These are phyloP conservation scores for Dendrophyllia cribrosa DNA, from an alignment of 64 coral and sea anemone genomes.

Conservation along the genomic window DNA sequence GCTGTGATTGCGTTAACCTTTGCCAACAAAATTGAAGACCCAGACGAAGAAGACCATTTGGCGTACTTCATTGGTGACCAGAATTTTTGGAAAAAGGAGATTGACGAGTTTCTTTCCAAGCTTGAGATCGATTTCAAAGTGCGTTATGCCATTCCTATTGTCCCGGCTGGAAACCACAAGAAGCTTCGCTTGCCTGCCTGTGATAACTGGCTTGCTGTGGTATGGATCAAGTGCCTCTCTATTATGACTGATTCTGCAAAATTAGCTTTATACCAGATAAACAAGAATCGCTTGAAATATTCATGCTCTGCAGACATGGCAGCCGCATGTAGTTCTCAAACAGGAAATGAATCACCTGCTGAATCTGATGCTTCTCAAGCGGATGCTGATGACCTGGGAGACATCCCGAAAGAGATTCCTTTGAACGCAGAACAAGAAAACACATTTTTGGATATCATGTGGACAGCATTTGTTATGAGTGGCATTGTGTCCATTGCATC, in stretches of 20 bases:
- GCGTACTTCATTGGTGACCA: not conserved
- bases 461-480: not conserved
- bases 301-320: not conserved
- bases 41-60: constrained; percentile 7
- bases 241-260: not conserved
- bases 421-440: not conserved
- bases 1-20: constrained; percentile 38
- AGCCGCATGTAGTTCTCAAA: no score
- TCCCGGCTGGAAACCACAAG: not conserved
- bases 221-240: not conserved
- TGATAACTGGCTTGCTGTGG: constrained; percentile 15
- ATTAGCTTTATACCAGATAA: not conserved
- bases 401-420: no score
- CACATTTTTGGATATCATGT: not conserved
- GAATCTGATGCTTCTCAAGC: no score
- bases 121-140: not conserved
- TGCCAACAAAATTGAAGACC: constrained; percentile 49
- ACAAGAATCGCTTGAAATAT: not conserved
- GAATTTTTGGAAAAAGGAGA: not conserved
- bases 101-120: not conserved
- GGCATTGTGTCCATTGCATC: not conserved
- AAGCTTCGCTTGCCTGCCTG: not conserved
- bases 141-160: not conserved
- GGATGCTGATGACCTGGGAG: no score
- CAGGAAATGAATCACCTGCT: not conserved